Evolutionary conservation across 2,888 invertebrate species (phyloP).

Genomic region (Drosophila mimetica): DNA sequence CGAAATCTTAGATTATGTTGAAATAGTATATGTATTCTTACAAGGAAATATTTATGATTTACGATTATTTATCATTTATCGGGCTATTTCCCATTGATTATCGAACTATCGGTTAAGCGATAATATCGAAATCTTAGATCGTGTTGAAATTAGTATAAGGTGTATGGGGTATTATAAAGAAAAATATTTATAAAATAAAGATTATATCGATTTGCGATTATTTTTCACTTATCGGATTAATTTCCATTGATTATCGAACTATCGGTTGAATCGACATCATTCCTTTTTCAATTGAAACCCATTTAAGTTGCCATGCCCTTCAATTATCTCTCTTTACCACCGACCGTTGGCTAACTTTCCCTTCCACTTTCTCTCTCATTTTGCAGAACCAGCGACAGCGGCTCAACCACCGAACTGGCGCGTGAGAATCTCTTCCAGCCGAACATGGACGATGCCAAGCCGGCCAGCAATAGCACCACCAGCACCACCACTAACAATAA

Average conservation of each 20-base stretch:
- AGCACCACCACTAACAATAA: not conserved
- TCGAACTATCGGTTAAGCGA: not conserved
- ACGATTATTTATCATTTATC: no score
- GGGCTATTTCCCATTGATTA: no score
- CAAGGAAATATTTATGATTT: no score
- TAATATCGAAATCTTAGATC: no score
- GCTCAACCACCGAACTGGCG: conserved; percentile 73
- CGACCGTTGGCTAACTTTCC: conserved; percentile 71
- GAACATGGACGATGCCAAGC: conserved; percentile 77
- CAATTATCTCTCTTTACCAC: conserved; percentile 15
- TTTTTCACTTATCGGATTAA: no score
- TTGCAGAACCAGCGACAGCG: conserved; percentile 77
- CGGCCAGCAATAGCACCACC: conserved; percentile 53
- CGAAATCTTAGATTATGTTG: no score
- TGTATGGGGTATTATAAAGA: no score
- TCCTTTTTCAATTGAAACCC: not conserved
- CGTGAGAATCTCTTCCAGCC: conserved; percentile 84
- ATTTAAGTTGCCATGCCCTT: not conserved
- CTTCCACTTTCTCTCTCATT: conserved; percentile 70
- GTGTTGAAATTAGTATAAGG: no score
- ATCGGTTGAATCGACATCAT: not conserved
- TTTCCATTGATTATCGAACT: no score
- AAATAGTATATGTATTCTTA: no score
- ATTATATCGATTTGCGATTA: no score
- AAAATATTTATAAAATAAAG: no score